phyloP scores from a whole-genome alignment of 2,888 invertebrate genomes.

The Caenorhabditis macrosperma region DNA sequence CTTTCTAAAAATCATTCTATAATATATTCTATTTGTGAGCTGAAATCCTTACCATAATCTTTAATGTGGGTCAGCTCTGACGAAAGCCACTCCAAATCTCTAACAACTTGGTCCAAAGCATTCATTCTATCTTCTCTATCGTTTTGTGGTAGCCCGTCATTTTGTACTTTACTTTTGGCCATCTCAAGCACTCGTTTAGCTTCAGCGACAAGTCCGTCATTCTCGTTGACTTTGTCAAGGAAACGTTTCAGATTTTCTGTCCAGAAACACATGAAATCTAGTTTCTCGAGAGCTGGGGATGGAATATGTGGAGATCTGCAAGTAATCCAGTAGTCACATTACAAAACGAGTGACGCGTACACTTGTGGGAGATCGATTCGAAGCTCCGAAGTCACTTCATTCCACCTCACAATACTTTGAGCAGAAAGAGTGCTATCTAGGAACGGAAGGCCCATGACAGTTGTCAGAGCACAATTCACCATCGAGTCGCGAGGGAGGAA shows the following conservation, averaged over 20 bases:
- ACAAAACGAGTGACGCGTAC: not conserved
- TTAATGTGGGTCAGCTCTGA: slow-evolving; percentile 21
- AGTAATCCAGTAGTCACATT: not conserved
- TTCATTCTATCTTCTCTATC: not conserved
- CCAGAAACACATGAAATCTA: slow-evolving; percentile 39
- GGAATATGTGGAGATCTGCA: slow-evolving; percentile 46
- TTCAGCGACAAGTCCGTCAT: slow-evolving; percentile 13
- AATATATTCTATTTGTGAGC: not conserved
- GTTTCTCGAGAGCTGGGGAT: slow-evolving; percentile 52
- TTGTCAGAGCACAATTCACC: not conserved
- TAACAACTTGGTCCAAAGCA: not conserved
- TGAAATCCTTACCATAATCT: slow-evolving; percentile 22
- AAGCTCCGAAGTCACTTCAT: not conserved
- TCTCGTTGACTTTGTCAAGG: slow-evolving; percentile 13
- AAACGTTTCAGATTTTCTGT: slow-evolving; percentile 1
- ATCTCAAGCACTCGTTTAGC: slow-evolving; percentile 17
- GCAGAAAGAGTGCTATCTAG: not conserved
- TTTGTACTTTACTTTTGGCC: not conserved
- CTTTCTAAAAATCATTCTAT: slow-evolving; percentile 14
- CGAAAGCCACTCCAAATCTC: slow-evolving; percentile 13
- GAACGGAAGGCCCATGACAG: not conserved
- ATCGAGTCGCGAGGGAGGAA: not conserved
- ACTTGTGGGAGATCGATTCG: slow-evolving; percentile 13
- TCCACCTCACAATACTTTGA: not conserved
- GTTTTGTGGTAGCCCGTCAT: not conserved